Evolutionary conservation across 2,113 vertebrate genomes (phyloP), one percentile per base, ranked within the genome.

Genomic region (Hiodon tergisus): DNA sequence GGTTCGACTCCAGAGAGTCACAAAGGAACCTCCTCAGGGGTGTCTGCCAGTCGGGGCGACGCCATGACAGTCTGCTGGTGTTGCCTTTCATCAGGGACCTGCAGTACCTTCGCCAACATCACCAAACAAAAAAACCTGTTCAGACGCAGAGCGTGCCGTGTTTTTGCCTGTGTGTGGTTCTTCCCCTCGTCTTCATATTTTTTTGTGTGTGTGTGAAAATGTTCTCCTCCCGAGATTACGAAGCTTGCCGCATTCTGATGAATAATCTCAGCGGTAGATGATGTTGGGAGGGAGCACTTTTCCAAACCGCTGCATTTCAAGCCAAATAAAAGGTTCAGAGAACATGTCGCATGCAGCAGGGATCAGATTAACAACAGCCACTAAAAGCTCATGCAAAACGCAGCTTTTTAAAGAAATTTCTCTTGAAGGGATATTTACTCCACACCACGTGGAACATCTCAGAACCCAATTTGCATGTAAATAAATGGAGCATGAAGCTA

Each of bases 291-390:
- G 10, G 69, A 71, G 46, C 13, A 10, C 63, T 66, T 66, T 66
- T 66, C 63, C 63, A 48, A 66, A 46, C 63, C 9, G 31, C 63
- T 66, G 63, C 63, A 66, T 3, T 66, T 66, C 63, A 47, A 46
- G 13, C 16, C 10, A 4, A 17, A 8, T 11, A 46, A 9, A 3
- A 2, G 4, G 48, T 10, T 11, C 63, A 48, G 63, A 66, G 63
- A 16, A 66, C 9, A 63, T 63, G n/a, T 46, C 46, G 16, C 46
- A 31, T 8, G n/a, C 61, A 46, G 5, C 46, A 63, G 46, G 61
- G n/a, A 66, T 17, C 31, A 13, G 8, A 31, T 31, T 31, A 1
- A 31, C 0, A 0, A 31, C 31, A 31, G 31, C 31, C 31, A 2
- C 31, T 31, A 31, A 31, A 17, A 46, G 31, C 10, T 48, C 8